Conservation (phyloP, 2,113 vertebrate genomes). For the Otolemur garnettii region DNA sequence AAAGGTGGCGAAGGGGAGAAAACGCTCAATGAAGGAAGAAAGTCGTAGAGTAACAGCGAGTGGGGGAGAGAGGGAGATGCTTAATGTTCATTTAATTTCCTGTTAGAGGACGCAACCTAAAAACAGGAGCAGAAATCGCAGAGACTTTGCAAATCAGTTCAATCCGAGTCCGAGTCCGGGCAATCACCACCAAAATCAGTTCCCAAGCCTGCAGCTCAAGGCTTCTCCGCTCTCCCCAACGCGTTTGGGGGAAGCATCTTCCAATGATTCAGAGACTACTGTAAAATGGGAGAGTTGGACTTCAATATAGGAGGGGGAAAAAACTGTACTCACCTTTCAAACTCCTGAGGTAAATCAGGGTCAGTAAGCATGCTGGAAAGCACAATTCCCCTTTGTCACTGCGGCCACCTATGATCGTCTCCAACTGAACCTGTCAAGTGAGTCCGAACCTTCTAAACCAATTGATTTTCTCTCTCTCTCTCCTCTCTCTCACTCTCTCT, state of each 20-base stretch:
- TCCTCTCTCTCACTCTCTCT: slow-evolving; percentile 81
- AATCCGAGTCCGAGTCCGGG: slow-evolving; percentile 67
- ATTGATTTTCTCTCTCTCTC: slow-evolving; percentile 88
- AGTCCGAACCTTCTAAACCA: slow-evolving; percentile 95
- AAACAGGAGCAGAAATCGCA: slow-evolving; percentile 74
- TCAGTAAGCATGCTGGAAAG: slow-evolving; percentile 99
- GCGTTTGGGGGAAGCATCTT: slow-evolving; percentile 75
- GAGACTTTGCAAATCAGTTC: slow-evolving; percentile 82
- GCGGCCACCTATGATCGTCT: slow-evolving; percentile 95
- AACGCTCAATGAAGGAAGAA: slow-evolving; percentile 61
- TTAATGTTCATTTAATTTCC: slow-evolving; percentile 71
- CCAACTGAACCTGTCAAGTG: slow-evolving; percentile 94
- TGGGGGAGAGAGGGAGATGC: slow-evolving; percentile 62
- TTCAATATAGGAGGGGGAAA: slow-evolving; percentile 68
- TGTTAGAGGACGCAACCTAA: slow-evolving; percentile 76
- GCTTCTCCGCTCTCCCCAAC: slow-evolving; percentile 59
- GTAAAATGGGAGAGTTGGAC: slow-evolving; percentile 82
- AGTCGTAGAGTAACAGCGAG: background rate
- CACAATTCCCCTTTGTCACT: slow-evolving; percentile 92
- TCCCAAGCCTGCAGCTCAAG: slow-evolving; percentile 62
- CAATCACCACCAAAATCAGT: slow-evolving; percentile 71
- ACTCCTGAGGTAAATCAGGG: slow-evolving; percentile 99
- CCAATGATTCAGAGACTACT: slow-evolving; percentile 74
- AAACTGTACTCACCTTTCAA: slow-evolving; percentile 95
- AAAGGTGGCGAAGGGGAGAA: slow-evolving; percentile 56